Evolutionary conservation across 2,797 vertebrate genomes (phyloP).

Genomic region (Poecilia gillii): DNA sequence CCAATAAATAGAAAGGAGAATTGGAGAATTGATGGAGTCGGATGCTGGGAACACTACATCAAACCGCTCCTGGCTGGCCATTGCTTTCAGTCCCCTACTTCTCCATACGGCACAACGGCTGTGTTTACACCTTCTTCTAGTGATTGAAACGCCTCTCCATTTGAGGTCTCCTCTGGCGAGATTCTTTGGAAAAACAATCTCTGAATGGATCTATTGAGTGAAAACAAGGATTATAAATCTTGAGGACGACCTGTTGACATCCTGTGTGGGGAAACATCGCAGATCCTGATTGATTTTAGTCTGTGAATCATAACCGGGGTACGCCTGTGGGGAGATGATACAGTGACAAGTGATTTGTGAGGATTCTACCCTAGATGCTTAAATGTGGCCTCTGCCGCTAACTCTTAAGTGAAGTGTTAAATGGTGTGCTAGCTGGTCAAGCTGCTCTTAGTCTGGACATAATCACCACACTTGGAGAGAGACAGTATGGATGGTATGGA

Average conservation of each 20-base stretch:
- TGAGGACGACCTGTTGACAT: background rate
- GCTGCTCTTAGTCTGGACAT: background rate
- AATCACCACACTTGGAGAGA: background rate
- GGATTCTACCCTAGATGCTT: constrained; percentile 36
- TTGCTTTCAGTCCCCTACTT: constrained; percentile 16
- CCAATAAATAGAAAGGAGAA: constrained; percentile 30
- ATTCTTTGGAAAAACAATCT: constrained; percentile 27
- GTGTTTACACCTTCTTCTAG: constrained; percentile 12
- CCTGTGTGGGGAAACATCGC: constrained; percentile 23
- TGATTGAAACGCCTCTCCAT: constrained; percentile 33
- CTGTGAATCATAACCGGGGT: constrained; percentile 44
- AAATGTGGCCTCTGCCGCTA: constrained; percentile 63
- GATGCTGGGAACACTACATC: constrained; percentile 32
- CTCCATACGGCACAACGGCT: constrained; percentile 5
- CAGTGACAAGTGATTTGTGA: constrained; percentile 53
- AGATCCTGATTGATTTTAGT: constrained; percentile 37
- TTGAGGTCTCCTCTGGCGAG: constrained; percentile 28
- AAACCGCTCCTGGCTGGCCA: constrained; percentile 19
- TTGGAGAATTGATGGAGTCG: constrained; percentile 45
- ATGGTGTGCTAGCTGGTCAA: background rate
- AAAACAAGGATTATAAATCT: constrained; percentile 21
- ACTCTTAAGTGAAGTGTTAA: constrained; percentile 36
- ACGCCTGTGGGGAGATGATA: constrained; percentile 24
- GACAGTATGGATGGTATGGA: constrained; percentile 1
- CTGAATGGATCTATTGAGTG: constrained; percentile 17